Evolutionary conservation across 2,113 vertebrate genomes (phyloP).

Genomic region (Balaeniceps rex): DNA sequence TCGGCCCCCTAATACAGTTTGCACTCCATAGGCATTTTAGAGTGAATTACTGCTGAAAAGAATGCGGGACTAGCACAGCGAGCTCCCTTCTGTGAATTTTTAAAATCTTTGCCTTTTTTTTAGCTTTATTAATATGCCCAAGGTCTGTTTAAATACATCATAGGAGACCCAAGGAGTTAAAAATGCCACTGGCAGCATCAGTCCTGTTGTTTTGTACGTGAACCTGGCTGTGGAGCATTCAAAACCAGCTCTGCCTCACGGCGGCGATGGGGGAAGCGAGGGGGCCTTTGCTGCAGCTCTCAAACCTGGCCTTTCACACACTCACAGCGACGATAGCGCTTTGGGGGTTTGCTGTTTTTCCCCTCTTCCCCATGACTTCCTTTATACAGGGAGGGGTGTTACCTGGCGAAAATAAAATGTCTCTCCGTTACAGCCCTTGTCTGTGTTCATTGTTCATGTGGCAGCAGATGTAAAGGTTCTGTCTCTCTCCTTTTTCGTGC

Average conservation of each 20-base stretch:
- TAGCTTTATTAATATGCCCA: slow-evolving; percentile 45
- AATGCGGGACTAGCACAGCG: neutral
- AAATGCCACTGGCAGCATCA: neutral
- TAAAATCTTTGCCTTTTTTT: slow-evolving; percentile 40
- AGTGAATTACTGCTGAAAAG: slow-evolving; percentile 2
- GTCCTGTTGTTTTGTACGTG: neutral
- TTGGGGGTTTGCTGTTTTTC: neutral
- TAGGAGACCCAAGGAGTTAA: neutral
- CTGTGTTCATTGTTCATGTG: slow-evolving; percentile 16
- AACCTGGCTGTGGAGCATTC: neutral
- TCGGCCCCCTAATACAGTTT: slow-evolving; percentile 6
- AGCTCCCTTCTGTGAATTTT: neutral
- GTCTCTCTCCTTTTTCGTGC: neutral
- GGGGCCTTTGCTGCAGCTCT: neutral
- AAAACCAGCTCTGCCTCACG: neutral
- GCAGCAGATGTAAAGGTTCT: neutral
- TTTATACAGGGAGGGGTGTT: slow-evolving; percentile 26
- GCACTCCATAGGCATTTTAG: neutral
- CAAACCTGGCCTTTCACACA: neutral
- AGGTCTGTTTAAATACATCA: neutral
- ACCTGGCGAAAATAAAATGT: slow-evolving; percentile 64
- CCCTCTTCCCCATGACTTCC: neutral
- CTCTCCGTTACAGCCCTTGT: slow-evolving; percentile 44
- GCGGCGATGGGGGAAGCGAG: neutral
- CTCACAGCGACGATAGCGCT: neutral